Evolutionary conservation across 2,888 invertebrate genomes (phyloP).

Genomic region (Pharmacophagus antenor): DNA sequence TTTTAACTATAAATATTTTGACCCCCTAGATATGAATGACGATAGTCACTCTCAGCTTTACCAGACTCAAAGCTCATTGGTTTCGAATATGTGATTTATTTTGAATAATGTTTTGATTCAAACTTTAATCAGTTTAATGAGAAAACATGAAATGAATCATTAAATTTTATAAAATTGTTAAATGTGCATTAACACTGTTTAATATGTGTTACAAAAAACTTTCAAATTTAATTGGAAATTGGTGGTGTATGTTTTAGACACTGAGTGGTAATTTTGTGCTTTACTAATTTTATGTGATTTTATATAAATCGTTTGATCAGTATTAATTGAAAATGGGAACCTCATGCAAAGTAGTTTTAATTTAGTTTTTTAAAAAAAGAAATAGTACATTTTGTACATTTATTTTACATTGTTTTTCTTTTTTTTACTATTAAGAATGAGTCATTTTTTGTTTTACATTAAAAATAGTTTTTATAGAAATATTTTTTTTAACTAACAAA

Average conservation of each 20-base stretch:
- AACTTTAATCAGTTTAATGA: no score
- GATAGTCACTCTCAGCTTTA: no score
- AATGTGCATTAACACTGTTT: no score
- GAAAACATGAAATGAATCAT: no score
- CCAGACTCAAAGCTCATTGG: no score
- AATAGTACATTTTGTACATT: background rate
- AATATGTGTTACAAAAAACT: no score
- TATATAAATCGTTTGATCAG: slow-evolving; percentile 10
- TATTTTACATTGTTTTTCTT: background rate
- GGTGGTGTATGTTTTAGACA: background rate
- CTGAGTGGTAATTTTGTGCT: slow-evolving; percentile 2
- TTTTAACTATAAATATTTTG: no score
- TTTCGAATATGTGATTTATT: no score
- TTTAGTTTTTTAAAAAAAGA: background rate
- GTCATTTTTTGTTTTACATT: background rate
- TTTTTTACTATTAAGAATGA: background rate
- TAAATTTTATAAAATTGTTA: no score
- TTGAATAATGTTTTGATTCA: no score
- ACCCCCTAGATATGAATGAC: no score
- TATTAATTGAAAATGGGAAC: slow-evolving; percentile 23
- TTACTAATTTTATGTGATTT: background rate
- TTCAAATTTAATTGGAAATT: background rate
- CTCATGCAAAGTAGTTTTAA: background rate
- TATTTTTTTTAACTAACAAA: slow-evolving; percentile 1
- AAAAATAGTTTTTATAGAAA: background rate